Evolutionary conservation across 2,113 vertebrate genomes (phyloP), one percentile per base, ranked within the genome.

Genomic region (Coregonus clupeaformis): DNA sequence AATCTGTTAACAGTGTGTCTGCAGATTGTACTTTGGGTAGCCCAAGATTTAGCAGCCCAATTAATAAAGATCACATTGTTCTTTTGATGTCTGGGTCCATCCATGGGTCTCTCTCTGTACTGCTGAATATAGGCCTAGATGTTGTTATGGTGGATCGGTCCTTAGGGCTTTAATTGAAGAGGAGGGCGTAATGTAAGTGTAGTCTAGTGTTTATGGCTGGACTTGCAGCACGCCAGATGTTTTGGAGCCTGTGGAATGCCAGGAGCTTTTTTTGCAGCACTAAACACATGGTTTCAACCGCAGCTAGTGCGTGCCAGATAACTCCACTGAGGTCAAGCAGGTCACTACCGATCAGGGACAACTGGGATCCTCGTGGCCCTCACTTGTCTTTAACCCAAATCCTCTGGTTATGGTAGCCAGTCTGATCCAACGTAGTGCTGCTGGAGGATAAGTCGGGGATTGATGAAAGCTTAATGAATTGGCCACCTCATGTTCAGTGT

Each of bases 321-420:
- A 14, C 16, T 47, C 12, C 5, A 6, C 9, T 59, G 24, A 47
- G 49, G 22, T 4, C 7, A 36, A n/a, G n/a, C 20, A 16, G 22
- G 47, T 55, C 25, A 16, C 69, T 25, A 18, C 49, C 1, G 24
- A 29, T 29, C 69, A 30, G 25, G 24, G 3, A 42, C 36, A 42
- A 42, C 14, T 65, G 63, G 27, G 27, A 12, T 65, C 27, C 63
- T 65, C 14, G 25, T 65, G 1, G 18, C 52, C 52, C 16, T 55
- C 1, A 1, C 36, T 20, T 55, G 76, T 80, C 80, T 29, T 27
- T 66, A 79, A 82, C 73, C 81, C 5, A 3, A 81, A 90, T 76
- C 84, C 74, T 80, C 72, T 65, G 5, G 27, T 65, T 6, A 20
- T 55, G 52, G 52, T 55, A 55, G 52, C 52, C 18, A 18, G 36